phyloP scores from a whole-genome alignment of 2,797 vertebrate species.

The Cyclopterus lumpus region DNA sequence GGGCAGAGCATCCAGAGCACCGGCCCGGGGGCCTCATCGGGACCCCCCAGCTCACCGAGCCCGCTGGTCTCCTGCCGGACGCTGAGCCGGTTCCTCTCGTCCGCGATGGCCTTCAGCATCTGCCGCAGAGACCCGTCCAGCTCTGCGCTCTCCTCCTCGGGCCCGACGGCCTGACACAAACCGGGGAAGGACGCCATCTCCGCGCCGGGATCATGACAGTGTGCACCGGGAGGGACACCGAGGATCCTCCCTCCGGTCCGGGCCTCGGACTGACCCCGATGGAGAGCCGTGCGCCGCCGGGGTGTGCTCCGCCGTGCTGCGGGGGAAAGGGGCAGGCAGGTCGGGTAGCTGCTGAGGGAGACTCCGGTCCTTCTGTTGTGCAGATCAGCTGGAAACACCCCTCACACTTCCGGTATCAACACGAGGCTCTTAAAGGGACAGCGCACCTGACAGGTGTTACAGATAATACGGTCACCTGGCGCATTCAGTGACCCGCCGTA shows the following conservation, averaged over 20 bases:
- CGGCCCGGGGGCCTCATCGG: no score
- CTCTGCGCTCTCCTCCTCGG: slow-evolving; percentile 78
- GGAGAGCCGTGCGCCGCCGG: neutral
- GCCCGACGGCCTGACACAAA: slow-evolving; percentile 74
- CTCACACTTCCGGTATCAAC: slow-evolving; percentile 83
- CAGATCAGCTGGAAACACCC: slow-evolving; percentile 83
- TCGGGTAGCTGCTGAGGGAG: slow-evolving; percentile 38
- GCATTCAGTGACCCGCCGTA: no score
- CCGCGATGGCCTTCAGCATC: slow-evolving; percentile 87
- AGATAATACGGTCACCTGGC: neutral
- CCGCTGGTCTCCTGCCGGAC: slow-evolving; percentile 83
- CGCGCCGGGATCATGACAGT: slow-evolving; percentile 84
- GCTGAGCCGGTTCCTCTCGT: slow-evolving; percentile 83
- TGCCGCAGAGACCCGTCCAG: slow-evolving; percentile 83
- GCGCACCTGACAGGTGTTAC: slow-evolving; percentile 14
- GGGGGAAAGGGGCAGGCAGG: slow-evolving; percentile 19
- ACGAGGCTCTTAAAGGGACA: slow-evolving; percentile 76
- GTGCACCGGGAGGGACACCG: no score
- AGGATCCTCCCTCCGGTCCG: neutral
- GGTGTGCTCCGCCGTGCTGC: neutral
- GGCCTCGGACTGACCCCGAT: no score
- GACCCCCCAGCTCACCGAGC: slow-evolving; percentile 66
- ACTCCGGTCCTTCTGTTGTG: slow-evolving; percentile 56
- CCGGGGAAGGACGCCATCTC: slow-evolving; percentile 85
- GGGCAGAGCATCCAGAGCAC: no score